Base-by-base conservation (phyloP, 2,113 vertebrate species). In the Bufo bufo region DNA sequence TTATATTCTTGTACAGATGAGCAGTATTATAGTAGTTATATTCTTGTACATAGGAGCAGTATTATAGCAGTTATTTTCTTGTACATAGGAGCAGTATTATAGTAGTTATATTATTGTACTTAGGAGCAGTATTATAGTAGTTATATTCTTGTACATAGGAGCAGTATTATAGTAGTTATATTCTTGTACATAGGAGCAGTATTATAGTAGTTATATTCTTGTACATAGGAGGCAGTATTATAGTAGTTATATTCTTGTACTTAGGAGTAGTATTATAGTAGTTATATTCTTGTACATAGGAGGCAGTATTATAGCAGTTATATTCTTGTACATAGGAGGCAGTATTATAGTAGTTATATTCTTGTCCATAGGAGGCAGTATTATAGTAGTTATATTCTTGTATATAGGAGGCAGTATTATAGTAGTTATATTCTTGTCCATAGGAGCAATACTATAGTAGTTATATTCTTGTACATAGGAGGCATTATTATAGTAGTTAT, bases 91-190 rank as follows among this genome's bases (percentile, higher is more conserved):
- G 65, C 16, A 69, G 65, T 71, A 43, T n/a, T 65, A 61, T 61
- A 61, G 59, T 61, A 61, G 17, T 4, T 61, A 61, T 61, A 61
- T 16, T 61, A 0, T 61, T 61, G 59, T 61, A 61, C 56, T 5
- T 58, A 58, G 56, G 56, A 13, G 56, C 8, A 66, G 65, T 66
- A 66, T 66, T 66, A 66, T 66, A 66, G 65, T 66, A 66, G 65
- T 66, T 66, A 66, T 66, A 66, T 71, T 71, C n/a, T 71, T 71
- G 66, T 43, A 71, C 9, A 71, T 71, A 71, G n/a, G 66, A 13
- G n/a, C 66, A 71, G 66, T 71, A 33, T 71, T 71, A 71, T 71
- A 71, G 66, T 71, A 71, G 23, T 71, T 71, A 71, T 71, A 71
- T 71, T 71, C 66, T 43, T 71, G 66, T 43, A 71, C 9, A 71